Conservation (phyloP, 2,797 vertebrate genomes). For the Luscinia luscinia region DNA sequence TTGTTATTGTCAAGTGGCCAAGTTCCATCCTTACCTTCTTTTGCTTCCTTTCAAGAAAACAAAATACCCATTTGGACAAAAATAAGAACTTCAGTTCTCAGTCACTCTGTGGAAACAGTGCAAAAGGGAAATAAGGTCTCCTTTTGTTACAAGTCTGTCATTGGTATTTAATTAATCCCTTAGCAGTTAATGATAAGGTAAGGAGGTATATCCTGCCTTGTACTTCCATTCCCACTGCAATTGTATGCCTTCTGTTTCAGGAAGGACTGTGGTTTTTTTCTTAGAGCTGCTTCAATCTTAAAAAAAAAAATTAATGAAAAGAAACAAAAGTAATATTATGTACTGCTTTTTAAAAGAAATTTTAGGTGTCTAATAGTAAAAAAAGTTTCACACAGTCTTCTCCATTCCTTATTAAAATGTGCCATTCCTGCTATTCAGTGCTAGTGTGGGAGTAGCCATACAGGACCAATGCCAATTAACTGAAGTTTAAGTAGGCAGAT, state of each 20-base stretch:
- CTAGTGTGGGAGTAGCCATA: slow-evolving; percentile 37
- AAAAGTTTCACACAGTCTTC: not conserved
- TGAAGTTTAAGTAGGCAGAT: slow-evolving; percentile 57
- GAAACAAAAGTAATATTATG: not conserved
- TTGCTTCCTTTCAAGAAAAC: slow-evolving; percentile 73
- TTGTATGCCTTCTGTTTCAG: slow-evolving; percentile 8
- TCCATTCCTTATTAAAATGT: slow-evolving; percentile 1
- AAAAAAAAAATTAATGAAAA: not conserved
- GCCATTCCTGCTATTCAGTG: slow-evolving; percentile 1
- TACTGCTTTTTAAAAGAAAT: not conserved
- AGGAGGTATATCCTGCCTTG: slow-evolving; percentile 52
- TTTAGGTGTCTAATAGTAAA: not conserved
- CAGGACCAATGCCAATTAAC: slow-evolving; percentile 64
- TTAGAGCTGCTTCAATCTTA: not conserved
- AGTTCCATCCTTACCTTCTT: not conserved
- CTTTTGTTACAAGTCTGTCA: slow-evolving; percentile 79
- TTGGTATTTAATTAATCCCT: slow-evolving; percentile 77
- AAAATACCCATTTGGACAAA: slow-evolving; percentile 77
- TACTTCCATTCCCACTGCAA: not conserved
- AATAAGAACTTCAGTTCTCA: slow-evolving; percentile 51
- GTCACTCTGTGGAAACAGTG: slow-evolving; percentile 68
- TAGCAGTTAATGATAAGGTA: slow-evolving; percentile 85
- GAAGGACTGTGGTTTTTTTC: not conserved
- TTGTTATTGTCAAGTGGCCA: not conserved
- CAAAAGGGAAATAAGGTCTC: slow-evolving; percentile 64